Evolutionary conservation across 2,888 invertebrate genomes (phyloP).

Genomic region (Erannis defoliaria): DNA sequence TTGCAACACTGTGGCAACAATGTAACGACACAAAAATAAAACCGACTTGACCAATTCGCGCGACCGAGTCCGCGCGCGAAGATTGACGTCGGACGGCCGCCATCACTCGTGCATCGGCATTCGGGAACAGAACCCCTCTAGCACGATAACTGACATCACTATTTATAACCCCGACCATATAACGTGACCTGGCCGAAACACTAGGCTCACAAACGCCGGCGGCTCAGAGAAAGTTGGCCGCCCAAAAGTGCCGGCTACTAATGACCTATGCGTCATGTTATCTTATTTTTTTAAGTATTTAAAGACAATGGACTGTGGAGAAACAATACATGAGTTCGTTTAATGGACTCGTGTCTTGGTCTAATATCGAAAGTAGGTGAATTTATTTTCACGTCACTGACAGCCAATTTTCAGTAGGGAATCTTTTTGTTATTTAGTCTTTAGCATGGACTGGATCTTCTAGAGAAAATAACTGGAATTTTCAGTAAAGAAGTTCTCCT

Average conservation of each 20-base stretch:
- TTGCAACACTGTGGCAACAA: conserved; percentile 6
- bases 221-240: conserved; percentile 53
- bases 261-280: conserved; percentile 71
- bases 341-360: conserved; percentile 41
- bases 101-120: conserved; percentile 76
- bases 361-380: conserved; percentile 9
- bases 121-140: conserved; percentile 72
- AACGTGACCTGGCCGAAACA: conserved; percentile 53
- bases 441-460: no score
- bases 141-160: conserved; percentile 76
- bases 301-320: conserved; percentile 60
- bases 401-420: neutral
- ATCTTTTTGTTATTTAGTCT: neutral
- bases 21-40: conserved; percentile 26
- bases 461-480: no score
- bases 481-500: no score
- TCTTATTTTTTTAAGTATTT: conserved; percentile 63
- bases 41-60: conserved; percentile 7
- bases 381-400: neutral
- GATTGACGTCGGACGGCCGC: conserved; percentile 76
- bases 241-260: conserved; percentile 54
- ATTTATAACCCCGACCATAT: conserved; percentile 70
- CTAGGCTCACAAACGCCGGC: conserved; percentile 37
- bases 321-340: conserved; percentile 47
- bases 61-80: conserved; percentile 41